Conservation (phyloP, 2,797 vertebrate species). For the Chloroceryle amazona region DNA sequence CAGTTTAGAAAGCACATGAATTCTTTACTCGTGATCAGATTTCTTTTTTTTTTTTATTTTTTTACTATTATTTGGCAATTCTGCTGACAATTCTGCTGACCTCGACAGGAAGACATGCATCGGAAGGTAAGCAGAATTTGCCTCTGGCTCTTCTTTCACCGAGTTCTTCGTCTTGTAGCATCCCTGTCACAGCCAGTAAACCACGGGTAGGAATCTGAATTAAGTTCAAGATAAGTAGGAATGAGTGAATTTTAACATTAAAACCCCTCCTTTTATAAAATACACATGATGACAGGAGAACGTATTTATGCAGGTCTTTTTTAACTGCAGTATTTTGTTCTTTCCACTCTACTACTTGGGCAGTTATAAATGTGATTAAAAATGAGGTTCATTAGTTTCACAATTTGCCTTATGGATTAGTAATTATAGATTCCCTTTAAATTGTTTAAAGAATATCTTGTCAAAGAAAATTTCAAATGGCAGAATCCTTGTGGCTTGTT, state of each 20-base stretch:
- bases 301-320: background rate
- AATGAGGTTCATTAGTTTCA: background rate
- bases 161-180: background rate
- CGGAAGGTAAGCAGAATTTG: background rate
- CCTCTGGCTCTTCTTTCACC: background rate
- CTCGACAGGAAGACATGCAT: background rate
- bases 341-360: background rate
- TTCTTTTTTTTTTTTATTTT: too few relatives aligned
- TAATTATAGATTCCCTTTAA: background rate
- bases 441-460: background rate
- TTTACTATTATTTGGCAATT: background rate
- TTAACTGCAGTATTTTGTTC: background rate
- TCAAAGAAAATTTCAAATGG: background rate
- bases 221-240: background rate
- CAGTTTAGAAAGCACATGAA: background rate
- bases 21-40: background rate
- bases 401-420: background rate
- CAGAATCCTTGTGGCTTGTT: background rate
- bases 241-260: background rate
- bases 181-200: background rate
- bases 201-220: background rate
- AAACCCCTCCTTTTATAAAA: background rate
- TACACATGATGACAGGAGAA: background rate
- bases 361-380: background rate
- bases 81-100: conserved; percentile 12